Evolutionary conservation across 2,888 invertebrate genomes (phyloP), one percentile per base, ranked within the genome.

Genomic region (Oegoconia quadripuncta): DNA sequence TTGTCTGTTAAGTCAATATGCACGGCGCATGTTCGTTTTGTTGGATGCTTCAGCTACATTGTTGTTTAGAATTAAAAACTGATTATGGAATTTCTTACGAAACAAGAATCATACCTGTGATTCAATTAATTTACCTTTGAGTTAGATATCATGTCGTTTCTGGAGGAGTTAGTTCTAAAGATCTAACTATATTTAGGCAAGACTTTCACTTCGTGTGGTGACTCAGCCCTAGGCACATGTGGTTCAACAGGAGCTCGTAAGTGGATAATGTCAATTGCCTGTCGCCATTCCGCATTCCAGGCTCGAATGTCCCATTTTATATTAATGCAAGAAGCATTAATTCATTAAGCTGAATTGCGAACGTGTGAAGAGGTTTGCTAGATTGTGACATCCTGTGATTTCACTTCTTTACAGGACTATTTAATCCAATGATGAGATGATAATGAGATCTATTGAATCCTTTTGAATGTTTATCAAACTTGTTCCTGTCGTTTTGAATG

Each of bases 261-360:
- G 81, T 80, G 81, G 81, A 81, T 83, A 82, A 83, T 80, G 75
- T 81, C 81, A 75, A 77, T 76, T 76, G 79, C 64, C 56, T 54
- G 58, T 57, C 70, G 67, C 64, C 73, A 82, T 86, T 86, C 86
- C 86, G 86, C 86, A 84, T 86, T 84, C 86, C 83, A 53, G 33
- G 44, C 55, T 55, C 48, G 67, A 54, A 65, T 64, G 62, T 72
- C 45, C 65, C 67, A 67, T 72, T 74, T 71, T 69, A 71, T 73
- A 75, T 77, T 77, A 76, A 79, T 77, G 72, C 67, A 60, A 55
- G 55, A 55, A 62, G n/a, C 74, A 77, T 79, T 74, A 72, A 70
- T 70, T 74, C 67, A 75, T 75, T 75, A 71, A 62, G 58, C 48
- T 42, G 50, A 26, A 37, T 38, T 18, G 53, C 47, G 48, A 43